phyloP scores from a whole-genome alignment of 2,888 invertebrate genomes.

The Andrena flavipes region DNA sequence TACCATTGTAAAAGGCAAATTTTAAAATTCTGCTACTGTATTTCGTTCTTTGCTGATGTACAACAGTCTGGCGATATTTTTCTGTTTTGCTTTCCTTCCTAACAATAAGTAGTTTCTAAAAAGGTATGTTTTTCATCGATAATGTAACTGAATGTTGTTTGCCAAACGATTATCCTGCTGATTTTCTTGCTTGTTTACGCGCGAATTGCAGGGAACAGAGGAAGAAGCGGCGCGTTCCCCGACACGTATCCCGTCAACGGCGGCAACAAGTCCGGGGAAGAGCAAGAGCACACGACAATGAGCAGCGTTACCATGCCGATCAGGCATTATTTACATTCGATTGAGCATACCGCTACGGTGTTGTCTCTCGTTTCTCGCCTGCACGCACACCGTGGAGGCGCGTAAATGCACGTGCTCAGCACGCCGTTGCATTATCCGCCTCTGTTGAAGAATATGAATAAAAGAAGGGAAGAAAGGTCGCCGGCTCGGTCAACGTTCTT shows the following conservation, averaged over 20 bases:
- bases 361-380: slow-evolving; percentile 69
- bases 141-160: neutral
- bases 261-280: slow-evolving; percentile 30
- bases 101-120: too few relatives aligned
- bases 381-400: slow-evolving; percentile 64
- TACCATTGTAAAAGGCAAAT: too few relatives aligned
- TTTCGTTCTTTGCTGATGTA: too few relatives aligned
- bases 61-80: too few relatives aligned
- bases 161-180: neutral
- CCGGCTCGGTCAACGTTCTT: slow-evolving; percentile 65
- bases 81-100: too few relatives aligned
- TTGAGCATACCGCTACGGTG: slow-evolving; percentile 66
- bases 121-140: neutral
- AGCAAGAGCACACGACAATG: slow-evolving; percentile 43
- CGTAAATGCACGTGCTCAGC: slow-evolving; percentile 61
- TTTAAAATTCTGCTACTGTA: too few relatives aligned
- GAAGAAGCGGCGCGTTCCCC: slow-evolving; percentile 1
- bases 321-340: slow-evolving; percentile 72
- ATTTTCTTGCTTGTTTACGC: slow-evolving; percentile 25
- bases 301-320: slow-evolving; percentile 55
- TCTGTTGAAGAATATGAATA: slow-evolving; percentile 53
- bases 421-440: slow-evolving; percentile 58
- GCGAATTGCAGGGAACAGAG: slow-evolving; percentile 23
- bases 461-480: slow-evolving; percentile 62
- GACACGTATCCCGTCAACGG: slow-evolving; percentile 19